Conservation (phyloP, 2,797 vertebrate genomes). For the Ptychobarbus kaznakovi region DNA sequence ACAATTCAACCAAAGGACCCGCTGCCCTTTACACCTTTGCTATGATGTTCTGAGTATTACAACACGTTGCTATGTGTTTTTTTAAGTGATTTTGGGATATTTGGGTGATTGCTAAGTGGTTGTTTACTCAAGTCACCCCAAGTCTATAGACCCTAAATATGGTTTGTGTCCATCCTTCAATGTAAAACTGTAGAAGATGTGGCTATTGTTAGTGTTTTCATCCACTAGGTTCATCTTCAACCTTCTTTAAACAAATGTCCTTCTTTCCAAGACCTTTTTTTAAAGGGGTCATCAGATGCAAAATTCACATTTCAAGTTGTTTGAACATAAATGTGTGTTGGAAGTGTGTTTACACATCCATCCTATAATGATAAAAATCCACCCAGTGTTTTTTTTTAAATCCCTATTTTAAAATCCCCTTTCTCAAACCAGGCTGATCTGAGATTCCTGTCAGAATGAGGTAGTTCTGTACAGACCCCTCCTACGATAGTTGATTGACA, state of each 20-base stretch:
- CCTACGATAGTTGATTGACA: too few species aligned
- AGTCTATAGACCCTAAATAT: not conserved
- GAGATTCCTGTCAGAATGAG: too few species aligned
- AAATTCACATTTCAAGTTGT: too few species aligned
- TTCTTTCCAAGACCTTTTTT: not conserved
- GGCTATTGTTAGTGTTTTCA: not conserved
- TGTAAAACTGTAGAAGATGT: not conserved
- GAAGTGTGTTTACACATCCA: too few species aligned
- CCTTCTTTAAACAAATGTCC: not conserved
- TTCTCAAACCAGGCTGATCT: too few species aligned
- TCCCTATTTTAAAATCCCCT: too few species aligned
- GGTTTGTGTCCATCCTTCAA: not conserved
- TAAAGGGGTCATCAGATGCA: too few species aligned
- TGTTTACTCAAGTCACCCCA: not conserved
- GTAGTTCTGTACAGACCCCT: too few species aligned
- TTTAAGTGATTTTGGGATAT: not conserved
- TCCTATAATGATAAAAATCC: too few species aligned
- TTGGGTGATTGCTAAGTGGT: not conserved
- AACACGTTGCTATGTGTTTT: not conserved
- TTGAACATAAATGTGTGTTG: too few species aligned
- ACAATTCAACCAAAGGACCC: not conserved
- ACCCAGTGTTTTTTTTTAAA: too few species aligned
- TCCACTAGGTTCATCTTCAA: not conserved
- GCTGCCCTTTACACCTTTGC: not conserved
- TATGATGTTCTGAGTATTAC: not conserved